These are phyloP conservation scores for Macquaria ambigua DNA, from an alignment of 2,113 vertebrate genomes.

Conservation along the genomic window DNA sequence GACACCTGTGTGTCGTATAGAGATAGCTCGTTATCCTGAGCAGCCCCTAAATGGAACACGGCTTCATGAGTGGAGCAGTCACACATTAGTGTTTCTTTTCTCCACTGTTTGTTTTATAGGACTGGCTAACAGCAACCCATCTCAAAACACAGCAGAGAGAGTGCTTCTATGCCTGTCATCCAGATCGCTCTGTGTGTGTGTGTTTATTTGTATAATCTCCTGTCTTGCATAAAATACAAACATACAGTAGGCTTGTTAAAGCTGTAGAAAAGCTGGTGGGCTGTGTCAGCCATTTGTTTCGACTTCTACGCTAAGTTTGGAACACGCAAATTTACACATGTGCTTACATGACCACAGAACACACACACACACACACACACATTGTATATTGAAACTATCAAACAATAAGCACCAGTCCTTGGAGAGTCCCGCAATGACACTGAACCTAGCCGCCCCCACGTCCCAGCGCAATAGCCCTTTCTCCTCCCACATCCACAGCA, in stretches of 20 bases:
- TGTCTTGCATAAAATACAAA: slow-evolving; percentile 39
- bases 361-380: slow-evolving; percentile 26
- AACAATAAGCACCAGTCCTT: slow-evolving; percentile 83
- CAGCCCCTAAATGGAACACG: slow-evolving; percentile 51
- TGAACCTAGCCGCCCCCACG: slow-evolving; percentile 79
- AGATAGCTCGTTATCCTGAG: slow-evolving; percentile 70
- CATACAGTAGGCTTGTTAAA: slow-evolving; percentile 30
- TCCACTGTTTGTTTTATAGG: slow-evolving; percentile 59
- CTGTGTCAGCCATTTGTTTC: slow-evolving; percentile 53
- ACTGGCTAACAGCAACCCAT: slow-evolving; percentile 46
- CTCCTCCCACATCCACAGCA: slow-evolving; percentile 71
- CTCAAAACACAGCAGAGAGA: slow-evolving; percentile 37
- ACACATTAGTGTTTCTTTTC: slow-evolving; percentile 39
- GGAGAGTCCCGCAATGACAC: slow-evolving; percentile 79
- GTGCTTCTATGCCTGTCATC: slow-evolving; percentile 25
- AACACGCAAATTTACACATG: slow-evolving; percentile 46
- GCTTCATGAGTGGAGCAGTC: slow-evolving; percentile 55
- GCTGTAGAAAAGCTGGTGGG: slow-evolving; percentile 24
- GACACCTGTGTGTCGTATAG: slow-evolving; percentile 77
- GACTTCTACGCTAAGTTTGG: slow-evolving; percentile 20
- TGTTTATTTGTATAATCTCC: slow-evolving; percentile 19
- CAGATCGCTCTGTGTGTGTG: slow-evolving; percentile 13
- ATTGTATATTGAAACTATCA: slow-evolving; percentile 85
- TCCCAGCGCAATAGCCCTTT: slow-evolving; percentile 83
- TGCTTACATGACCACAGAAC: slow-evolving; percentile 46